Evolutionary conservation across 2,797 vertebrate genomes (phyloP), one percentile per base, ranked within the genome.

Genomic region (Lagorchestes hirsutus): DNA sequence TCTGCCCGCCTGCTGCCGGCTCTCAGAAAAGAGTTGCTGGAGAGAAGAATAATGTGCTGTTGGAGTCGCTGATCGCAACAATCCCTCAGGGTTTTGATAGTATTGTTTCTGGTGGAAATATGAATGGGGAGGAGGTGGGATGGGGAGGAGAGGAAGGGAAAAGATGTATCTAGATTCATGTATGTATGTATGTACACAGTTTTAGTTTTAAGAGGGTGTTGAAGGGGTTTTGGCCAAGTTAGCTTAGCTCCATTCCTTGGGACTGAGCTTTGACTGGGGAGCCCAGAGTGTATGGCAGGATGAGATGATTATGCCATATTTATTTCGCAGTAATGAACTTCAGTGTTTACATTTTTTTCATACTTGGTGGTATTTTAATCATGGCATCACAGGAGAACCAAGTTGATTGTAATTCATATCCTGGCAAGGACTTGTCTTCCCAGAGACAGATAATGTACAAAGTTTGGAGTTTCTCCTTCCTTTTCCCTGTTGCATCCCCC

Each of bases 271-370:
- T 34, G 22, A 87, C 50, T 29, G 29, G 14, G 54, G 29, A 34
- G 50, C 28, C 28, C 54, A 24, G 22, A 87, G 40, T 4, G 98
- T 95, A 29, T 93, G 97, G 94, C 98, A 95, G 96, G 93, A 97
- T 13, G 40, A 94, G 96, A 96, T 96, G 96, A 95, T 97, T 97
- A 98, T 92, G 92, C 97, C 97, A 97, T 96, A 94, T 97, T 98
- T 98, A 98, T 98, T 97, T 98, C 97, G 46, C 91, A 96, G 97
- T 97, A 97, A 97, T 74, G 97, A 94, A 94, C 55, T 96, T 97
- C 97, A 92, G 97, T 98, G 62, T 97, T 97, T 98, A 98, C 54
- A 93, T 98, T 98, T 97, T 97, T 98, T 94, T 96, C 98, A 96
- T 97, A 97, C 96, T 95, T 94, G 52, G 97, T 97, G 97, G 95